Percentiles rank a stretch among this genome's conserved stretches.
Evolutionary conservation across 2,888 invertebrate species (phyloP).

Genomic region (Drosophila kokeensis): DNA sequence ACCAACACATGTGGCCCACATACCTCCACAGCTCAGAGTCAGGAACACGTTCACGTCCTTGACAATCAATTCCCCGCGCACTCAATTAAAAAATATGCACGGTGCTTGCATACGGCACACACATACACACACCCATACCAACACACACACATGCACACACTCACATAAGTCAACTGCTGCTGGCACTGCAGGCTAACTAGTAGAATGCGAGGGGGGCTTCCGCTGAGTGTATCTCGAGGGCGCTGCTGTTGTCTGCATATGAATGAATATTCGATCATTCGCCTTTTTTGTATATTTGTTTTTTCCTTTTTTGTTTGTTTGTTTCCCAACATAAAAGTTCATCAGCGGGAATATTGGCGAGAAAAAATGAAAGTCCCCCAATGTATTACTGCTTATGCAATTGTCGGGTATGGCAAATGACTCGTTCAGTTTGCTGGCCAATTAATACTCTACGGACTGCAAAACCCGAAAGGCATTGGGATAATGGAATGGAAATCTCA

Average conservation of each 20-base stretch:
- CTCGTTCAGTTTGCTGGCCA: conserved; percentile 13
- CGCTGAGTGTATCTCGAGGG: conserved; percentile 23
- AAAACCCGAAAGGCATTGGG: neutral
- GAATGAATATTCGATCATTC: conserved; percentile 78
- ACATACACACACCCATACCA: conserved; percentile 31
- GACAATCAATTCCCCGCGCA: conserved; percentile 80
- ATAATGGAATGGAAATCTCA: neutral
- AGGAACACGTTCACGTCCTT: conserved; percentile 75
- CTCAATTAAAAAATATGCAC: conserved; percentile 80
- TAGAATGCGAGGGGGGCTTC: neutral
- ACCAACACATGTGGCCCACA: conserved; percentile 46
- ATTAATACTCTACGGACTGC: conserved; percentile 5
- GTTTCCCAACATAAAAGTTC: conserved; percentile 71
- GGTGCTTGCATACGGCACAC: conserved; percentile 64
- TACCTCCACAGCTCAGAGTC: conserved; percentile 47
- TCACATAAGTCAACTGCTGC: conserved; percentile 69
- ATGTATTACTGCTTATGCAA: conserved; percentile 27
- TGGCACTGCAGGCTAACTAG: conserved; percentile 62
- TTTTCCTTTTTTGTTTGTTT: conserved; percentile 38
- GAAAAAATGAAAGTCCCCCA: conserved; percentile 68
- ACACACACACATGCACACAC: conserved; percentile 21
- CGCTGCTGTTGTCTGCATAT: conserved; percentile 70
- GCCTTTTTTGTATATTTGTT: conserved; percentile 38
- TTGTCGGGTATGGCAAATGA: conserved; percentile 22
- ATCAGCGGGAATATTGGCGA: conserved; percentile 76